Conservation (phyloP, 2,113 vertebrate genomes). For the Sebastes schlegelii region DNA sequence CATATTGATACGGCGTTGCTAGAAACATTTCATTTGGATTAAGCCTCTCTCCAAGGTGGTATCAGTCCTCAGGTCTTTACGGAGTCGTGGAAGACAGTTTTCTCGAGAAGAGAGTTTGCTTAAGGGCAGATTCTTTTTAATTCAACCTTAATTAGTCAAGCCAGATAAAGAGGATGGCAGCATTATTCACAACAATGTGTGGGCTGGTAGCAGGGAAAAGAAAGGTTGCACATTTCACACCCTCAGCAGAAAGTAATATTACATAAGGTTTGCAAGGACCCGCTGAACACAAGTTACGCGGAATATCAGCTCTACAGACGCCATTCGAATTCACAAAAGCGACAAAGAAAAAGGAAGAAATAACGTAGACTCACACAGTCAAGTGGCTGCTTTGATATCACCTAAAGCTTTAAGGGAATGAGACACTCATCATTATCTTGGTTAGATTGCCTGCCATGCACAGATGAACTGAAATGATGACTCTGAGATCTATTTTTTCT, state of each 20-base stretch:
- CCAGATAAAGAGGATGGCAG: constrained; percentile 15
- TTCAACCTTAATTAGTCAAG: constrained; percentile 26
- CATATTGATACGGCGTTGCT: constrained; percentile 21
- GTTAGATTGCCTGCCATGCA: not conserved
- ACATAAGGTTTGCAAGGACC: constrained; percentile 31
- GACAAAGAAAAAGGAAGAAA: constrained; percentile 21
- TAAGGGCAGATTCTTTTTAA: constrained; percentile 13
- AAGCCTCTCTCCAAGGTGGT: constrained; percentile 12
- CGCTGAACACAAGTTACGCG: constrained; percentile 7
- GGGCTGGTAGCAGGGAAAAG: constrained; percentile 23
- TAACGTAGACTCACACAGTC: not conserved
- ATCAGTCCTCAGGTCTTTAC: constrained; percentile 4
- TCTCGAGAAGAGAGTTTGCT: not conserved
- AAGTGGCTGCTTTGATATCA: not conserved
- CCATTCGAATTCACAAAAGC: not conserved
- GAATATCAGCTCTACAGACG: constrained; percentile 3
- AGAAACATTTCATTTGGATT: constrained; percentile 52
- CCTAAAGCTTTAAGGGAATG: constrained; percentile 3
- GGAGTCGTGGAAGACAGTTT: constrained; percentile 18
- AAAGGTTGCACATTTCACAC: constrained; percentile 57
- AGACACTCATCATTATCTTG: constrained; percentile 16
- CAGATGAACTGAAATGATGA: constrained; percentile 23
- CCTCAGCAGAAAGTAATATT: constrained; percentile 53
- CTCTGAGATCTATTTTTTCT: constrained; percentile 13
- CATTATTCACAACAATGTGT: constrained; percentile 36